phyloP scores from a whole-genome alignment of 2,113 vertebrate species.

The Rhadina sibilatrix region DNA sequence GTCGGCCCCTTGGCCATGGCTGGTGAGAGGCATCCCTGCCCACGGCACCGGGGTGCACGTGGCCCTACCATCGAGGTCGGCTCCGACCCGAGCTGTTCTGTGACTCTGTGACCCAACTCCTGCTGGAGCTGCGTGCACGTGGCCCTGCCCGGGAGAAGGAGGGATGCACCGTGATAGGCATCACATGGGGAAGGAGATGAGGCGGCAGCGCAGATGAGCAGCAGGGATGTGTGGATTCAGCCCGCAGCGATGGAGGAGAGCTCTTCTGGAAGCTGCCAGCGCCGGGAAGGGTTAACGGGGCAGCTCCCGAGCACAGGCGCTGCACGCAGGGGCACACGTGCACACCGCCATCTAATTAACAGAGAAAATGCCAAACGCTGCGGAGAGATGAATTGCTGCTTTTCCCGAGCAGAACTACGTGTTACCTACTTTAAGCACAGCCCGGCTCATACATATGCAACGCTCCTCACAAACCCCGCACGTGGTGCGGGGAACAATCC shows the following conservation, averaged over 20 bases:
- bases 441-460: not conserved
- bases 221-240: fast-evolving
- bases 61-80: fast-evolving
- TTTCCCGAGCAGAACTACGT: fast-evolving
- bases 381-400: fast-evolving
- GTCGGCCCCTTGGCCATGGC: fast-evolving
- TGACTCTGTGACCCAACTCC: fast-evolving
- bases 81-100: not conserved
- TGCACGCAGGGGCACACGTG: not conserved
- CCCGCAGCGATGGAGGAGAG: not conserved
- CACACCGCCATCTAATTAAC: fast-evolving
- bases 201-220: fast-evolving
- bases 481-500: not conserved
- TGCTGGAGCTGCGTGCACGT: fast-evolving
- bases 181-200: fast-evolving
- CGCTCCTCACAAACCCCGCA: not conserved
- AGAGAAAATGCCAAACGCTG: not conserved
- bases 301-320: not conserved
- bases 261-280: fast-evolving
- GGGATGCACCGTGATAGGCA: fast-evolving
- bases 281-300: not conserved
- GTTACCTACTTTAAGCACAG: not conserved
- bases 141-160: not conserved
- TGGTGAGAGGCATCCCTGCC: not conserved
- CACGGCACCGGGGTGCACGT: fast-evolving